Base-by-base conservation (phyloP, 2,888 invertebrate genomes). In the Acrobasis repandana region DNA sequence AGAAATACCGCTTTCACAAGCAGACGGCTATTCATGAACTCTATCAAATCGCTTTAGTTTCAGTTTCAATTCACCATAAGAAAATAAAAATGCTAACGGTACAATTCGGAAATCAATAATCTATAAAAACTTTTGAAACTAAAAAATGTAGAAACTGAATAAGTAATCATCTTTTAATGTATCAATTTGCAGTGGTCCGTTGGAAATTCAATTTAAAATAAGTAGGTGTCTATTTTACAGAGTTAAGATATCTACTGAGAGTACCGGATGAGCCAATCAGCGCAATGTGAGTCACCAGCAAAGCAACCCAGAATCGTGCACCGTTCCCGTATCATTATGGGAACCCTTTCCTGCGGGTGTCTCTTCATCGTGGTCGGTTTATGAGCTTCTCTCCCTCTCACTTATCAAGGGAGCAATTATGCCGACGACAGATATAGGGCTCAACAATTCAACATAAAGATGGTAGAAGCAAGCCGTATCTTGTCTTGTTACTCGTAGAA, bases 231-330 rank as follows among this genome's bases (percentile, higher is more conserved):
- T 80, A 80, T 80, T 54, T 82, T 75, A 79, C 79, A 82, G 79
- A 83, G 83, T 86, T 85, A 77, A 83, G 78, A 84, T 76, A 84
- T 85, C 82, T 85, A 71, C 68, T 75, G 77, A 80, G 80, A 80
- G 82, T 80, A 79, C 87, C 87, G 90, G 91, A 91, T 90, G 88
- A 80, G 75, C 84, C 89, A 90, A 90, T 91, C 88, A 87, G 77
- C 79, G 75, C 75, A 68, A 76, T 74, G 78, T 89, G 89, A 89
- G 82, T 90, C 88, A 73, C 81, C 48, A 46, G 33, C 57, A 47
- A 76, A 70, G 73, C 76, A 71, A 70, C 68, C 69, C 73, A 75
- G 75, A 77, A 75, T 71, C 73, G 75, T 75, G 76, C 72, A 63
- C 71, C 74, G 76, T 77, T 75, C 76, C 72, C 69, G 72, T 72